Conservation (phyloP, 2,797 vertebrate species). For the Capromys pilorides region DNA sequence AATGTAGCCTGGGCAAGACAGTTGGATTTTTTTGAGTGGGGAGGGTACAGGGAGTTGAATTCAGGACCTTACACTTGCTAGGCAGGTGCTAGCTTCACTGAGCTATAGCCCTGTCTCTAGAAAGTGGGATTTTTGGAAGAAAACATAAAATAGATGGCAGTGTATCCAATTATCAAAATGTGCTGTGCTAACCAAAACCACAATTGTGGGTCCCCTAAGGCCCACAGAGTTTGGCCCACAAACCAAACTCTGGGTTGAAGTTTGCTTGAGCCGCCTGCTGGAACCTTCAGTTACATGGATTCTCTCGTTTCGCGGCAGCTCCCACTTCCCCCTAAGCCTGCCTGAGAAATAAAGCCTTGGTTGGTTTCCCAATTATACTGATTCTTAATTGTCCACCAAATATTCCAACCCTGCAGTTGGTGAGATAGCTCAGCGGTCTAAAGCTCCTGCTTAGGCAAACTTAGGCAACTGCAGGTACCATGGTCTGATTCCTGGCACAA, state of each 20-base stretch:
- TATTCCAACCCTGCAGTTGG: background rate
- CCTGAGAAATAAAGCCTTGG: background rate
- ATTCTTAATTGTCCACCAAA: background rate
- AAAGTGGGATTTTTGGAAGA: constrained; percentile 23
- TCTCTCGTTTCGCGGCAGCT: background rate
- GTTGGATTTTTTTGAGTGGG: background rate
- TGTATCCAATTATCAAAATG: constrained; percentile 19
- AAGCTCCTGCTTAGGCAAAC: too few species aligned
- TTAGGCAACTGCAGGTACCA: too few species aligned
- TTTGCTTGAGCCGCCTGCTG: background rate
- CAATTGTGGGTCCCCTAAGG: background rate
- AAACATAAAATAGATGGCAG: constrained; percentile 20
- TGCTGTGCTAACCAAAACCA: constrained; percentile 26
- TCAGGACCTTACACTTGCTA: too few species aligned
- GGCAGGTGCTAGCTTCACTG: too few species aligned
- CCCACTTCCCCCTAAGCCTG: background rate
- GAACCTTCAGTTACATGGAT: background rate
- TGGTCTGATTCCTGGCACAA: too few species aligned
- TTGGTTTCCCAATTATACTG: background rate
- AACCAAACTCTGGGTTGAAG: constrained; percentile 4
- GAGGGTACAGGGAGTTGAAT: too few species aligned
- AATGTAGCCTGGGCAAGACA: background rate
- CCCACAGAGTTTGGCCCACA: too few species aligned
- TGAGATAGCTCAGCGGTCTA: too few species aligned
- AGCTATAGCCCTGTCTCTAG: background rate